phyloP scores from a whole-genome alignment of 2,113 vertebrate species.

The Taxidea taxus region DNA sequence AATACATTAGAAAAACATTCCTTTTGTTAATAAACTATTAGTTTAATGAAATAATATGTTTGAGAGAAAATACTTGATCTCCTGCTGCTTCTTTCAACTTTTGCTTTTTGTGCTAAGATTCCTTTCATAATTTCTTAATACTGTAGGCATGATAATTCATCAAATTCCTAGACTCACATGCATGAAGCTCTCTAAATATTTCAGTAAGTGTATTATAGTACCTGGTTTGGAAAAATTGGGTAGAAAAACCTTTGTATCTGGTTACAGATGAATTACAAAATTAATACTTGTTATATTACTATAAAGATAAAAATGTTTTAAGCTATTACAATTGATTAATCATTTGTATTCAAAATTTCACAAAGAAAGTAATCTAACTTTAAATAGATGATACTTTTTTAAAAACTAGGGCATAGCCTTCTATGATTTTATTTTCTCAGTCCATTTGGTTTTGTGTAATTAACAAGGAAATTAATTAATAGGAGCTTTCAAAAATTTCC shows the following conservation, averaged over 20 bases:
- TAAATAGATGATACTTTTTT: background rate
- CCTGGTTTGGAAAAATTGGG: slow-evolving; percentile 14
- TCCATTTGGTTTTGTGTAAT: background rate
- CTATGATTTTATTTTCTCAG: background rate
- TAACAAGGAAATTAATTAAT: background rate
- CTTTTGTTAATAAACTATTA: slow-evolving; percentile 40
- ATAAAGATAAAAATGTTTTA: slow-evolving; percentile 1
- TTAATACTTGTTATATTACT: slow-evolving; percentile 15
- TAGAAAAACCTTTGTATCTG: slow-evolving; percentile 25
- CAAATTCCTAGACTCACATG: slow-evolving; percentile 9
- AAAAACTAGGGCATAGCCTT: background rate
- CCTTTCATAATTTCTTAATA: slow-evolving; percentile 51
- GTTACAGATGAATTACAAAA: slow-evolving; percentile 12
- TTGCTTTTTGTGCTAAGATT: slow-evolving; percentile 43
- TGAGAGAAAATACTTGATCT: slow-evolving; percentile 43
- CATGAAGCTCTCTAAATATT: slow-evolving; percentile 11
- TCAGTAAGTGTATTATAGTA: slow-evolving; percentile 29
- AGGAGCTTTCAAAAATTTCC: background rate
- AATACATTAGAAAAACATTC: slow-evolving; percentile 35
- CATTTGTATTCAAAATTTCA: slow-evolving; percentile 27
- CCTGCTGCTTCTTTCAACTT: slow-evolving; percentile 42
- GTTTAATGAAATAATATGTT: slow-evolving; percentile 54
- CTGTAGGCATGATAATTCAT: slow-evolving; percentile 9
- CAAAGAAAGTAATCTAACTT: background rate
- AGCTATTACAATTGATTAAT: background rate